Conservation (phyloP, 2,888 invertebrate genomes). For the Entomobrya multifasciata region DNA sequence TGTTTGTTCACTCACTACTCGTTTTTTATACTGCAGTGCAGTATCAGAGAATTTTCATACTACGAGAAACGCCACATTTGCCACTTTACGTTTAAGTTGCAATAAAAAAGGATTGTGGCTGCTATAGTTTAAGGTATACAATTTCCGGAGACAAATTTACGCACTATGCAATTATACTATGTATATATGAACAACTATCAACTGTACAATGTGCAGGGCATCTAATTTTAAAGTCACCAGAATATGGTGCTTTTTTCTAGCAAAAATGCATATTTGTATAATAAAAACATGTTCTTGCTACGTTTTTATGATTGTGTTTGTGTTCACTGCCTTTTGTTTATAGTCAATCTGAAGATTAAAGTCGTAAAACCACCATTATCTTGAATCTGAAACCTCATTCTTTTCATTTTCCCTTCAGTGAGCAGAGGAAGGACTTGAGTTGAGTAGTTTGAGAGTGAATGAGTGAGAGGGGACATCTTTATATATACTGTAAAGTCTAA, state of each 20-base stretch:
- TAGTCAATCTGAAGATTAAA: constrained; percentile 40
- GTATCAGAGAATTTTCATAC: background rate
- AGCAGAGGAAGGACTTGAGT: constrained; percentile 13
- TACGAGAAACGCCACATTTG: background rate
- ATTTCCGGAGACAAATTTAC: constrained; percentile 54
- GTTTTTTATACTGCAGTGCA: background rate
- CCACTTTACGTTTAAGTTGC: constrained; percentile 33
- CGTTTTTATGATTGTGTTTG: background rate
- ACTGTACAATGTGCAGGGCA: no score
- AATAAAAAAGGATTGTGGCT: constrained; percentile 30
- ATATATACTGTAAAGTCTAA: background rate
- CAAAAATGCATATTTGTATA: background rate
- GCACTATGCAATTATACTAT: constrained; percentile 11
- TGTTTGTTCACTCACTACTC: background rate
- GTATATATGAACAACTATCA: background rate
- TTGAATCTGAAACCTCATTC: constrained; percentile 56
- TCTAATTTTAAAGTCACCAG: background rate
- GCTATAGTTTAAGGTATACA: constrained; percentile 38
- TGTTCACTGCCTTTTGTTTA: constrained; percentile 7
- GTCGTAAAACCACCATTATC: constrained; percentile 62
- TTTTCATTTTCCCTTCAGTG: constrained; percentile 47
- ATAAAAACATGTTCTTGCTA: constrained; percentile 3
- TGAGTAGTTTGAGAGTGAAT: no score
- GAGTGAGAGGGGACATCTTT: background rate
- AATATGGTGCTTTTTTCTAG: background rate